Evolutionary conservation across 2,797 vertebrate species (phyloP), one percentile per base, ranked within the genome.

Genomic region (Sciurus vulgaris): DNA sequence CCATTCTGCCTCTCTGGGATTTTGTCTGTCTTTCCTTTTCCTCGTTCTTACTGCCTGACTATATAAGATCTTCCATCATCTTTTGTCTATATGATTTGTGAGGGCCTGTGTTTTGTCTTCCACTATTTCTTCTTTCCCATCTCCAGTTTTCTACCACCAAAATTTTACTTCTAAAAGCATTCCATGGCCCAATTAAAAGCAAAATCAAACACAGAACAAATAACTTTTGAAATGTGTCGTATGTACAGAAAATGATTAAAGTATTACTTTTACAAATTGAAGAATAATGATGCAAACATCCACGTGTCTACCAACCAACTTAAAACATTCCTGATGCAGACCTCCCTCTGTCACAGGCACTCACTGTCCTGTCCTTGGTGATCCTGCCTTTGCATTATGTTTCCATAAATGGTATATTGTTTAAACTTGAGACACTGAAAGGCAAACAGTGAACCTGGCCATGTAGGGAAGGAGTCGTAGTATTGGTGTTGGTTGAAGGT

Each of bases 111-210:
- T 74, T 73, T 28, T 85, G 7, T 41, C 47, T 35, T 47, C 14
- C 12, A 24, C n/a, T 38, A 51, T 79, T 63, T 41, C 67, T 47
- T 47, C 24, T 63, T 49, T 61, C 30, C 15, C 24, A 44, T n/a
- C 44, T 70, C 47, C 3, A 61, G 70, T 51, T 14, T 11, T 88
- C 33, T 78, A 41, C 63, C 18, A 79, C 56, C 56, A 81, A 56
- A 59, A 86, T 59, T 70, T 18, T 89, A 67, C 49, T 84, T 96
- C 61, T 82, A 73, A 82, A 94, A 96, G 70, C 20, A 74, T 44
- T 59, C 15, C 30, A 44, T 51, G 28, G 12, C 20, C 86, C 13
- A 86, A 22, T 73, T 87, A 61, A 26, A 61, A 61, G 22, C 18
- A 20, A 20, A 51, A 51, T 22, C 54, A 56, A 54, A 51, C 15